Conservation (phyloP, 37 sponge, comb jelly and placozoan genomes). For the Tethya wilhelma region DNA sequence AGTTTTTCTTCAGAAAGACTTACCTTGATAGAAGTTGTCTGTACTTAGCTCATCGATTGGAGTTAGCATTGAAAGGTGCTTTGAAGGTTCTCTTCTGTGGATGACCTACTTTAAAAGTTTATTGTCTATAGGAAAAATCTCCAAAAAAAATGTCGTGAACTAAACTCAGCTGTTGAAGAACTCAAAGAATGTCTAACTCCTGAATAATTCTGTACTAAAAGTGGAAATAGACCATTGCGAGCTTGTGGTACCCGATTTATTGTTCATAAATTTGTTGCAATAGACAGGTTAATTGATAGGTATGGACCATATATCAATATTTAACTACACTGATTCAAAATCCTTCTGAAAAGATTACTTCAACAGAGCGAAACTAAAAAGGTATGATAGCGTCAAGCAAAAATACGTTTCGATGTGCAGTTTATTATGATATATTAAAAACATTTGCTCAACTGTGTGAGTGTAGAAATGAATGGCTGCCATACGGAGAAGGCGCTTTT, state of each 20-base stretch:
- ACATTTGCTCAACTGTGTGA: slow-evolving; percentile 56
- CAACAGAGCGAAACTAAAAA: slow-evolving; percentile 54
- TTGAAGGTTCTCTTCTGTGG: slow-evolving; percentile 41
- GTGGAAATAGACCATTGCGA: slow-evolving; percentile 52
- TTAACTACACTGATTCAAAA: slow-evolving; percentile 54
- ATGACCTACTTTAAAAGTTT: slow-evolving; percentile 55
- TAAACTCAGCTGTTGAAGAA: slow-evolving; percentile 50
- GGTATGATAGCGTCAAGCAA: slow-evolving; percentile 60
- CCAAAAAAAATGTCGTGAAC: slow-evolving; percentile 70
- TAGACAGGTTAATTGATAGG: slow-evolving; percentile 49
- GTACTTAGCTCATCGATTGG: slow-evolving; percentile 68
- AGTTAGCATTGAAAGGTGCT: slow-evolving; percentile 74
- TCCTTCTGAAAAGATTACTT: slow-evolving; percentile 35
- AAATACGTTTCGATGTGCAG: slow-evolving; percentile 75
- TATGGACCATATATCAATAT: slow-evolving; percentile 70
- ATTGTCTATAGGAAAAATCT: slow-evolving; percentile 59
- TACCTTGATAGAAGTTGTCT: slow-evolving; percentile 58
- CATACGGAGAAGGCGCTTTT: too few species aligned
- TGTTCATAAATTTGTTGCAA: slow-evolving; percentile 68
- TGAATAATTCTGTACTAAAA: slow-evolving; percentile 44
- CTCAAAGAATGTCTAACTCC: slow-evolving; percentile 49
- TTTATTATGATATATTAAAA: too few species aligned
- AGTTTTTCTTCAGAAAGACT: slow-evolving; percentile 28
- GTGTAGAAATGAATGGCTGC: too few species aligned
- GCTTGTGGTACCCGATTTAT: slow-evolving; percentile 77